A percentile compares a stretch with the other conserved stretches of the same genome.
Conservation (phyloP, 1,140 invertebrate genomes). For the Catajapyx aquilonaris region DNA sequence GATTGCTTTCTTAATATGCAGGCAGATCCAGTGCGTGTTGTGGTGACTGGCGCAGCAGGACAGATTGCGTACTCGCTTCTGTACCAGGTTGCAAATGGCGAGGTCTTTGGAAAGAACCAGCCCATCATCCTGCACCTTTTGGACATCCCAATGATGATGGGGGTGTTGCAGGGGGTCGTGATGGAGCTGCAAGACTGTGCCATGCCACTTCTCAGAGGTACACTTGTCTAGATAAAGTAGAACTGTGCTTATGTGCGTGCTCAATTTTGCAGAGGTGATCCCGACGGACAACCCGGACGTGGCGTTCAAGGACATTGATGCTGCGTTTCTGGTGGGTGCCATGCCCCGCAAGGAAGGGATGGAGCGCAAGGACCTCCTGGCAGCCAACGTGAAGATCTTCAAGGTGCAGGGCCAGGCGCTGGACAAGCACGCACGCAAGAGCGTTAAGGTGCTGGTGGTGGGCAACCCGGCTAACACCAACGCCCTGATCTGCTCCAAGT, state of each 20-base stretch:
- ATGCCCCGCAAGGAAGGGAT: constrained; percentile 98
- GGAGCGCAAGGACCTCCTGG: constrained; percentile 90
- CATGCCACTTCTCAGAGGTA: constrained; percentile 58
- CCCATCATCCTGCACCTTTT: constrained; percentile 75
- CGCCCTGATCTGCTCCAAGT: constrained; percentile 86
- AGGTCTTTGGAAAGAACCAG: constrained; percentile 86
- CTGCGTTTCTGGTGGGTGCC: constrained; percentile 94
- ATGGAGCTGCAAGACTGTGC: constrained; percentile 96
- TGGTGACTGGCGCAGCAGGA: constrained; percentile 93
- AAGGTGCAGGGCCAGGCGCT: constrained; percentile 71
- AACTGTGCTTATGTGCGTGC: not conserved
- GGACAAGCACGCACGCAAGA: constrained; percentile 80
- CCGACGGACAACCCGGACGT: constrained; percentile 66
- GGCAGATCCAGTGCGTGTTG: too few species aligned
- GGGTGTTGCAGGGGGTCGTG: constrained; percentile 82
- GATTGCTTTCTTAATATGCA: too few species aligned
- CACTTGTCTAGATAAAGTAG: constrained; percentile 4
- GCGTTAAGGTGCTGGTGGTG: constrained; percentile 90
- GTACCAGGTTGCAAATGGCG: constrained; percentile 82
- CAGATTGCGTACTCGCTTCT: constrained; percentile 97
- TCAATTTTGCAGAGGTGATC: constrained; percentile 37
- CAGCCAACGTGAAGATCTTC: constrained; percentile 97
- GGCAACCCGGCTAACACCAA: constrained; percentile 99
- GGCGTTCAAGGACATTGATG: constrained; percentile 90
- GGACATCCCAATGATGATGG: constrained; percentile 90